Percentiles rank a stretch among this genome's conserved stretches.
phyloP scores from a whole-genome alignment of 2,888 invertebrate genomes.

The Lysandra coridon region DNA sequence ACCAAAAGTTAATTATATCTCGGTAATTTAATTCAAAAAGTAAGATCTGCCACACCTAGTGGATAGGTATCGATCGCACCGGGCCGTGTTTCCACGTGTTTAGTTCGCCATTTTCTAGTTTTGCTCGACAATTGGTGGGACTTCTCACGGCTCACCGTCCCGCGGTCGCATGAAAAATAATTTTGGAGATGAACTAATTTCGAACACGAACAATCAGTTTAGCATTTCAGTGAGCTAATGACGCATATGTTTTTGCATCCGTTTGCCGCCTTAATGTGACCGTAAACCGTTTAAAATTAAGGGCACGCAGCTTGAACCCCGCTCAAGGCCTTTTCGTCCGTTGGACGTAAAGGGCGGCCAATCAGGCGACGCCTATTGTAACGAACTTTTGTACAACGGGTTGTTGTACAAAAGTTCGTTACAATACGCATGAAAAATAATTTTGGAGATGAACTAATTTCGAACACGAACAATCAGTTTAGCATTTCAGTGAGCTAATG shows the following conservation, averaged over 20 bases:
- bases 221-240: slow-evolving; percentile 30
- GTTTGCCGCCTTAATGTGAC: slow-evolving; percentile 41
- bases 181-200: slow-evolving; percentile 20
- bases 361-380: slow-evolving; percentile 56
- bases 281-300: slow-evolving; percentile 51
- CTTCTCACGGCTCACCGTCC: background rate
- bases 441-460: slow-evolving; percentile 20
- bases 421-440: slow-evolving; percentile 10
- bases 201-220: background rate
- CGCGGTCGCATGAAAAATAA: slow-evolving; percentile 4
- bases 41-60: slow-evolving; percentile 15
- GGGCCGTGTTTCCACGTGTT: slow-evolving; percentile 50
- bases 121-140: slow-evolving; percentile 36
- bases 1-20: background rate
- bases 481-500: slow-evolving; percentile 30
- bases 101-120: slow-evolving; percentile 45
- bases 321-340: slow-evolving; percentile 65
- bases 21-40: background rate
- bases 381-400: slow-evolving; percentile 53
- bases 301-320: slow-evolving; percentile 55
- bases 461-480: slow-evolving; percentile 8
- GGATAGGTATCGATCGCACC: slow-evolving; percentile 48
- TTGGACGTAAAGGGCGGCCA: slow-evolving; percentile 63
- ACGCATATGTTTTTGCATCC: slow-evolving; percentile 27
- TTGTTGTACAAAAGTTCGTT: no score